A percentile compares a stretch with the other conserved stretches of the same genome.
Evolutionary conservation across 1,140 invertebrate species (phyloP).

Genomic region (Adoxophyes honmai): DNA sequence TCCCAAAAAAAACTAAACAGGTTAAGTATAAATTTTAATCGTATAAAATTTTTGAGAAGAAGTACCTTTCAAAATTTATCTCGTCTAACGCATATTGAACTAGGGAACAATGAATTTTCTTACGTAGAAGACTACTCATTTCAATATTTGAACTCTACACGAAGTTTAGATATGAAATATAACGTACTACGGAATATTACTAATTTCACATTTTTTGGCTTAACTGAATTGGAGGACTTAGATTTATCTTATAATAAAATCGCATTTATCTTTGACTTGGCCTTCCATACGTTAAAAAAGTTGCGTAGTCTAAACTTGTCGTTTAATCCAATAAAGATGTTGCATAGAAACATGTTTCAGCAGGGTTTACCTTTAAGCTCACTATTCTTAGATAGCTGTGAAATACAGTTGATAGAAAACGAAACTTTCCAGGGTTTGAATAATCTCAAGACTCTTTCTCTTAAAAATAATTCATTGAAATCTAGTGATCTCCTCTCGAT

Average conservation of each 20-base stretch:
- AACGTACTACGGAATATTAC: conserved; percentile 69
- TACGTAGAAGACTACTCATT: conserved; percentile 66
- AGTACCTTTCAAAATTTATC: conserved; percentile 57
- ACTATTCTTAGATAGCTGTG: conserved; percentile 79
- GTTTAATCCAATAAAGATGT: conserved; percentile 80
- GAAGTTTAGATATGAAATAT: conserved; percentile 65
- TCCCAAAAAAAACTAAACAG: conserved; percentile 50
- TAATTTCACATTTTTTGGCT: conserved; percentile 80
- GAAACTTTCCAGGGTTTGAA: conserved; percentile 79
- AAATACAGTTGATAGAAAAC: conserved; percentile 78
- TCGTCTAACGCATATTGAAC: conserved; percentile 48
- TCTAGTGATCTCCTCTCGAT: conserved; percentile 81
- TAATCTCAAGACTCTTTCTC: conserved; percentile 79
- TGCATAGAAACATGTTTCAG: conserved; percentile 81
- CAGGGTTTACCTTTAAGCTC: conserved; percentile 79
- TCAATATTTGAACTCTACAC: conserved; percentile 50
- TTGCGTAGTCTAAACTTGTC: conserved; percentile 82
- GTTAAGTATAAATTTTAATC: conserved; percentile 56
- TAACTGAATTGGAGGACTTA: conserved; percentile 84
- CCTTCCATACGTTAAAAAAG: conserved; percentile 81
- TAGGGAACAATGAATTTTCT: conserved; percentile 59
- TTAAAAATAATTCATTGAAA: conserved; percentile 84
- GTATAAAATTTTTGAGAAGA: conserved; percentile 59
- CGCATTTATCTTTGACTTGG: conserved; percentile 79
- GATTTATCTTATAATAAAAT: conserved; percentile 81